phyloP scores from a whole-genome alignment of 1,140 invertebrate species.

The Diorhabda sublineata region DNA sequence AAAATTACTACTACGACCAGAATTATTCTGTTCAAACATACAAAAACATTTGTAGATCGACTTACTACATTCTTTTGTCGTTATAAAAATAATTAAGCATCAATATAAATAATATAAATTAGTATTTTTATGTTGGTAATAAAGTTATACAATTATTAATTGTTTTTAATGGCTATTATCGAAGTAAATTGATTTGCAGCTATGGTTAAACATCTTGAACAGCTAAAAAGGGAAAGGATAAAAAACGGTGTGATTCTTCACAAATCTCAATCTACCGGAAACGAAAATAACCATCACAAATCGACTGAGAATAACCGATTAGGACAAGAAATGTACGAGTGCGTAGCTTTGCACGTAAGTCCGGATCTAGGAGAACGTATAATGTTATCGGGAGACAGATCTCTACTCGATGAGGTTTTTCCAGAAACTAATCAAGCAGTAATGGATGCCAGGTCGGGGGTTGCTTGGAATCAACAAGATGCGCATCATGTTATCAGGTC shows the following conservation, averaged over 20 bases:
- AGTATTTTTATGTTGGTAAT: too few relatives aligned
- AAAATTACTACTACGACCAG: too few relatives aligned
- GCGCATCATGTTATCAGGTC: constrained; percentile 69
- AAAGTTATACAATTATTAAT: too few relatives aligned
- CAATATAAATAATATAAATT: too few relatives aligned
- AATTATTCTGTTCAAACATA: too few relatives aligned
- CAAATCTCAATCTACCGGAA: constrained; percentile 30
- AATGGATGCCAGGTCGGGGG: constrained; percentile 74
- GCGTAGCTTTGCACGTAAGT: constrained; percentile 81
- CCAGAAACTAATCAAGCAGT: constrained; percentile 82
- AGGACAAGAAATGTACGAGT: constrained; percentile 62
- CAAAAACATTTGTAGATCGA: too few relatives aligned
- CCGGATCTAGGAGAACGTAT: constrained; percentile 85
- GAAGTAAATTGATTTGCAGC: constrained; percentile 50
- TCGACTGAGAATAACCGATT: constrained; percentile 22
- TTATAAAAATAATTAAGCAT: too few relatives aligned
- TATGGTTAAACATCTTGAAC: constrained; percentile 72
- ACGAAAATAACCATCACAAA: constrained; percentile 36
- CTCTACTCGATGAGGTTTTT: constrained; percentile 77
- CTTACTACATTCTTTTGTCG: too few relatives aligned
- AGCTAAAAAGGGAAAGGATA: constrained; percentile 67
- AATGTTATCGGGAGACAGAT: constrained; percentile 76
- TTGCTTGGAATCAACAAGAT: constrained; percentile 81
- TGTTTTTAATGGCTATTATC: too few relatives aligned
- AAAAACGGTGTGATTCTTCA: constrained; percentile 54